Evolutionary conservation across 35 echinoderm and acorn worm genomes (phyloP), one percentile per base, ranked within the genome.

Genomic region (Acanthaster planci): DNA sequence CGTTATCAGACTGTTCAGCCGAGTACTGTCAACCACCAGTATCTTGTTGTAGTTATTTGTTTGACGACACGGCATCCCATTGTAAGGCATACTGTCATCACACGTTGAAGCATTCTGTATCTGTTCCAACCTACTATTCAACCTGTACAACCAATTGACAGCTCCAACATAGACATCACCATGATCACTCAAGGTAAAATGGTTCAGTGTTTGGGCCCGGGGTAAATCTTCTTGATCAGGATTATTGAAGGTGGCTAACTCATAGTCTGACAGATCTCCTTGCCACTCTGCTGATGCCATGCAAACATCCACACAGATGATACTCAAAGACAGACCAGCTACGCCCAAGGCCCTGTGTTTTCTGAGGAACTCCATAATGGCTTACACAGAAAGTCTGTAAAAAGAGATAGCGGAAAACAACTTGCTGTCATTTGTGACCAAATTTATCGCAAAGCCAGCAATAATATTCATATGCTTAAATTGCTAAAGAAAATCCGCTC

Each of bases 91-190:
- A 14, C 23, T 26, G 23, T 19, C 60, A 31, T 68, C 23, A 68
- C 60, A 68, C 12, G 60, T 68, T 31, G 23, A 23, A 68, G 29
- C 60, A 68, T 68, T 68, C 60, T 68, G 18, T 68, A 68, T 26
- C 60, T 31, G 18, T 31, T 27, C 34, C 60, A 68, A 68, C 12
- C 23, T 31, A 27, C 60, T 68, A 68, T 68, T 26, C 60, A 68
- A 34, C 34, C 60, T 68, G 60, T 68, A 68, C 34, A 68, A 68
- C 23, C 34, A 68, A 34, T 68, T 68, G 60, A 68, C 60, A 68
- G 60, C 60, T 68, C 60, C 60, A 68, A 68, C 60, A 68, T 68
- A 68, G 23, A 68, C 60, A 68, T 26, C 60, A 9, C 60, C 60
- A 68, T 68, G 60, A 26, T 34, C 60, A 68, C 23, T 31, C 34